Evolutionary conservation across 2,797 vertebrate genomes (phyloP).

Genomic region (Halcyon chelicuti): DNA sequence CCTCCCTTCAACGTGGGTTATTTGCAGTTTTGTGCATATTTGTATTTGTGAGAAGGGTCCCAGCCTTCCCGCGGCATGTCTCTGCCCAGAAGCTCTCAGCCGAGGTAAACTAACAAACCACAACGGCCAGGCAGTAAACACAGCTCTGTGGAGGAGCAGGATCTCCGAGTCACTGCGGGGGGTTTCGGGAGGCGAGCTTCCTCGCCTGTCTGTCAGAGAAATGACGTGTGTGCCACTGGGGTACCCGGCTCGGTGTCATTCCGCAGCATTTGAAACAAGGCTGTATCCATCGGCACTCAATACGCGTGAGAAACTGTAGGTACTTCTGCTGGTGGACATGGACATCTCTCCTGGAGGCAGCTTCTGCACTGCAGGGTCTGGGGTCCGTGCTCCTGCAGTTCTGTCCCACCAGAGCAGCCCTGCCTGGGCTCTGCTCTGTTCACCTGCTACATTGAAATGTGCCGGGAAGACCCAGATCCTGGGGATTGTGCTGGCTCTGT

Average conservation of each 20-base stretch:
- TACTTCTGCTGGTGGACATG: background rate
- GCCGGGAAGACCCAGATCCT: background rate
- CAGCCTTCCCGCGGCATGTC: background rate
- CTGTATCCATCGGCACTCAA: background rate
- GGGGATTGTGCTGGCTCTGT: fast-evolving
- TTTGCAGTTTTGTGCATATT: background rate
- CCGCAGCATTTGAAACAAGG: background rate
- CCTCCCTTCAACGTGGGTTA: background rate
- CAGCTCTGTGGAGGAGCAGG: background rate
- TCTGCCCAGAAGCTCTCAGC: background rate
- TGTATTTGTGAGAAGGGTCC: background rate
- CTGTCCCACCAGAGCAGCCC: background rate
- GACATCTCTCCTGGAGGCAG: background rate
- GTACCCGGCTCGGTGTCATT: background rate
- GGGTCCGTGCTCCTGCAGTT: background rate
- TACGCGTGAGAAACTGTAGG: background rate
- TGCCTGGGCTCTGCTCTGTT: background rate
- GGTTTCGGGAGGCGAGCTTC: background rate
- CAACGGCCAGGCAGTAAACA: background rate
- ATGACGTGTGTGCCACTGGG: background rate
- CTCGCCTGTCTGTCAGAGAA: background rate
- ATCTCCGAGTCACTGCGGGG: background rate
- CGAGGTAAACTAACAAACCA: background rate
- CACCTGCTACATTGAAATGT: background rate
- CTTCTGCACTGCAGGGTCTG: background rate